Percentiles rank a stretch among this genome's conserved stretches.
These are phyloP conservation scores for Ctenochaetus hawaiiensis DNA, from an alignment of 2,797 vertebrate species.

Conservation along the genomic window DNA sequence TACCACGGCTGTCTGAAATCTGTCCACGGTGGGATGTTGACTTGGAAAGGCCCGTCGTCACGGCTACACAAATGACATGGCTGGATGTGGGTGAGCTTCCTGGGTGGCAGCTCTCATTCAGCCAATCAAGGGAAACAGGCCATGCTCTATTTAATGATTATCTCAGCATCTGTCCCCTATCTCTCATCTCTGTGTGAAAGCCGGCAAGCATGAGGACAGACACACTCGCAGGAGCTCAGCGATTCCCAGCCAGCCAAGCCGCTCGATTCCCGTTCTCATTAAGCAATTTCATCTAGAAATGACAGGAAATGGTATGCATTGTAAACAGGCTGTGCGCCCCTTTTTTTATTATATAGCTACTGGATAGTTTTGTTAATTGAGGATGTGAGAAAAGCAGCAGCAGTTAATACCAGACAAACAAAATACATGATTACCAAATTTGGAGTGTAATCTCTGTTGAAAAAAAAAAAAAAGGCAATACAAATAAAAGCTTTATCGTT, in stretches of 20 bases:
- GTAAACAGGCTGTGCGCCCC: constrained; percentile 45
- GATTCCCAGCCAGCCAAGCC: constrained; percentile 47
- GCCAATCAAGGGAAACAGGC: constrained; percentile 83
- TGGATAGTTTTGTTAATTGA: constrained; percentile 54
- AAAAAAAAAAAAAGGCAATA: constrained; percentile 31
- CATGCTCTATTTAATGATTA: constrained; percentile 84
- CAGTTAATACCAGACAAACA: constrained; percentile 70
- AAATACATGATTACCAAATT: constrained; percentile 67
- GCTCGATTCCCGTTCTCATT: constrained; percentile 53
- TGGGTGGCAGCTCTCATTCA: constrained; percentile 74
- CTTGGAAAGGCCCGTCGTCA: constrained; percentile 65
- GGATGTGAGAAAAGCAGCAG: constrained; percentile 62
- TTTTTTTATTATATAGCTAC: constrained; percentile 64
- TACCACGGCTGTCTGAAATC: constrained; percentile 66
- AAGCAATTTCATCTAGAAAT: constrained; percentile 64
- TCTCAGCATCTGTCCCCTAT: constrained; percentile 79
- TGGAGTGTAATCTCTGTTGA: constrained; percentile 55
- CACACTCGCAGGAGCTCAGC: constrained; percentile 37
- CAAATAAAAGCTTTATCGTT: constrained; percentile 19
- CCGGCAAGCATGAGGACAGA: constrained; percentile 43
- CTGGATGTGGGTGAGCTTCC: constrained; percentile 67
- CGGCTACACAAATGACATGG: constrained; percentile 75
- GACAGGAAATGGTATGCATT: constrained; percentile 42
- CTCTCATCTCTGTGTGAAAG: constrained; percentile 63
- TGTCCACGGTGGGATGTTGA: constrained; percentile 59